Conservation (phyloP, 35 echinoderm and acorn worm genomes). For the Stichopus chloronotus region DNA sequence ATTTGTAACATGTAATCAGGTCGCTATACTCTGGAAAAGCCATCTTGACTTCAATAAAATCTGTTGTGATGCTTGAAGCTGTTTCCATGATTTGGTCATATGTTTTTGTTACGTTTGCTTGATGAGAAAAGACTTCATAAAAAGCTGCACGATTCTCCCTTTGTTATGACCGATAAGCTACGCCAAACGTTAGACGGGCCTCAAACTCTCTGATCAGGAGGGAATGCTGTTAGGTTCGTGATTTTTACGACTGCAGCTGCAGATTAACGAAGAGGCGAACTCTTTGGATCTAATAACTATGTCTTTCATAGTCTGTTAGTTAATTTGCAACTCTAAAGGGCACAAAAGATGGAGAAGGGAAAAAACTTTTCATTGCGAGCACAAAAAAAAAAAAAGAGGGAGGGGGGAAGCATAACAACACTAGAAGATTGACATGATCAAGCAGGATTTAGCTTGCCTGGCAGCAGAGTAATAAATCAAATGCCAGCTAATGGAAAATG, state of each 20-base stretch:
- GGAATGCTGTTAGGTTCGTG: neutral
- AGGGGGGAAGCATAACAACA: neutral
- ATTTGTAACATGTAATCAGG: too few relatives aligned
- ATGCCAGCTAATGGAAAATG: slow-evolving; percentile 15
- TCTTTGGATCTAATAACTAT: slow-evolving; percentile 6
- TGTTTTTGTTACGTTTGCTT: neutral
- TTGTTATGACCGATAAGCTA: neutral
- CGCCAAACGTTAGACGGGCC: neutral
- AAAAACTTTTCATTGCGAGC: neutral
- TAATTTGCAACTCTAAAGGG: slow-evolving; percentile 10
- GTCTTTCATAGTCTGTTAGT: slow-evolving; percentile 7
- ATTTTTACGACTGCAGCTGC: slow-evolving; percentile 14
- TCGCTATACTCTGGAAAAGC: too few relatives aligned
- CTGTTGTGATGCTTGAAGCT: too few relatives aligned
- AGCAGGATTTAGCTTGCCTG: slow-evolving; percentile 8
- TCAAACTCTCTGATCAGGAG: neutral
- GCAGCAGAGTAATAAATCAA: slow-evolving; percentile 11
- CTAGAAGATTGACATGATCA: neutral
- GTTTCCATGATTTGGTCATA: neutral
- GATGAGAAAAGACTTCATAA: slow-evolving; percentile 1
- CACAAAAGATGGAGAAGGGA: neutral
- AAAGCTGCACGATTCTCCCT: neutral
- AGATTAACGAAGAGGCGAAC: slow-evolving; percentile 19
- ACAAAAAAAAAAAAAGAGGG: neutral
- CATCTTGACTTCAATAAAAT: too few relatives aligned